phyloP scores from a whole-genome alignment of 2,797 vertebrate genomes.

The Etheostoma nigrum region DNA sequence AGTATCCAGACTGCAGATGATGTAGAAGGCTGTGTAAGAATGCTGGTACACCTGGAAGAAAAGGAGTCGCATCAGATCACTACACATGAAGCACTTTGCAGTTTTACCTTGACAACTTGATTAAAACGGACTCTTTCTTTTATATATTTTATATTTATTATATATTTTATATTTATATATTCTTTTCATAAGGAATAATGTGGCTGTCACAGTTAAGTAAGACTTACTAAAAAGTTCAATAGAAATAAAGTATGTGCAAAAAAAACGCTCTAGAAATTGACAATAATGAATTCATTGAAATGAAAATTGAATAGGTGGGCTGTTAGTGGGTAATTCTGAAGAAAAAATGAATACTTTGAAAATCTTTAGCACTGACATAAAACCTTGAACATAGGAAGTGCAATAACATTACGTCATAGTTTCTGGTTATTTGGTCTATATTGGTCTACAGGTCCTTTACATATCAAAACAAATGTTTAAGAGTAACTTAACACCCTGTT shows the following conservation, averaged over 20 bases:
- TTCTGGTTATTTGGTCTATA: not conserved
- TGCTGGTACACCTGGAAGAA: slow-evolving; percentile 90
- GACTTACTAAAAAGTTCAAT: not conserved
- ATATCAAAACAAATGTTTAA: not conserved
- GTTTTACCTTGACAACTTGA: slow-evolving; percentile 10
- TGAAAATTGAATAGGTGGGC: not conserved
- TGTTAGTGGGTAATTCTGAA: not conserved
- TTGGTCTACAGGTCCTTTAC: not conserved
- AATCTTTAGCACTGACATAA: not conserved
- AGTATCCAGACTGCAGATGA: slow-evolving; percentile 92
- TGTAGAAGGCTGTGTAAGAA: slow-evolving; percentile 95
- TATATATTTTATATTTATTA: too few relatives aligned
- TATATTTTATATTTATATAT: too few relatives aligned
- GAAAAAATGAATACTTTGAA: not conserved
- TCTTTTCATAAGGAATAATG: not conserved
- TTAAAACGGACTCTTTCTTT: not conserved
- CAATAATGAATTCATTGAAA: not conserved
- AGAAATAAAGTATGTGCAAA: not conserved
- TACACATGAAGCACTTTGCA: not conserved
- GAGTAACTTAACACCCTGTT: not conserved
- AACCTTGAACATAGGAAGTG: not conserved
- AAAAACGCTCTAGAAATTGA: not conserved
- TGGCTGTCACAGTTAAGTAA: not conserved
- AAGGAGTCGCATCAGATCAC: not conserved
- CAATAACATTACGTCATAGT: not conserved